Conservation (phyloP, 2,888 invertebrate species). For the Plagodis dolabraria region DNA sequence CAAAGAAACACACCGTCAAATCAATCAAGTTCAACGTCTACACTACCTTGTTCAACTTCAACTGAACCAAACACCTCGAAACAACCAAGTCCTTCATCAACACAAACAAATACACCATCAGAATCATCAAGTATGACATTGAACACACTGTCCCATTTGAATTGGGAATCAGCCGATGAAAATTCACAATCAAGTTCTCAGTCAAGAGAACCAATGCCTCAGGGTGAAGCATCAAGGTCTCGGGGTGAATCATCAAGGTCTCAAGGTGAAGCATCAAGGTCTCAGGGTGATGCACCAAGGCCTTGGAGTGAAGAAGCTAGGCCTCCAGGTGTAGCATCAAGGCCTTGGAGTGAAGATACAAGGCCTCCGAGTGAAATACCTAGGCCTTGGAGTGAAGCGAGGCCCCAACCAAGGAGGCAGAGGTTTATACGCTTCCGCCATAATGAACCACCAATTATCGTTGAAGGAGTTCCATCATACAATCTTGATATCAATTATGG, state of each 20-base stretch:
- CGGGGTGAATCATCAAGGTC: too few species aligned
- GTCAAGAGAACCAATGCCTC: too few species aligned
- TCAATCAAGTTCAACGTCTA: not conserved
- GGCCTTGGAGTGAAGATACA: not conserved
- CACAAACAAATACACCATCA: not conserved
- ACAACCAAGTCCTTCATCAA: not conserved
- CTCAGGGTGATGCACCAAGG: not conserved
- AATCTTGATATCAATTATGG: not conserved
- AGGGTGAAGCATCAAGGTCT: too few species aligned
- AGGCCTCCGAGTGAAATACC: not conserved
- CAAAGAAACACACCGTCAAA: not conserved
- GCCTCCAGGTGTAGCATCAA: not conserved
- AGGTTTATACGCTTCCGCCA: constrained; percentile 15
- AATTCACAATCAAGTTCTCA: too few species aligned
- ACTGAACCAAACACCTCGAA: not conserved
- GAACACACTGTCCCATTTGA: too few species aligned
- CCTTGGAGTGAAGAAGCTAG: not conserved
- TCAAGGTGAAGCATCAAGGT: too few species aligned
- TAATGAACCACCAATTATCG: constrained; percentile 12
- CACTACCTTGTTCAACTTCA: not conserved
- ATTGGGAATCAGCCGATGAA: too few species aligned
- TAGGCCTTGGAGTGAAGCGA: not conserved
- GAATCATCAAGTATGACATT: not conserved
- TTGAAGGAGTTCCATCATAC: constrained; percentile 3
- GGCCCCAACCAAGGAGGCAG: constrained; percentile 1